phyloP scores from a whole-genome alignment of 2,113 vertebrate genomes.

The Sinocyclocheilus anshuiensis region DNA sequence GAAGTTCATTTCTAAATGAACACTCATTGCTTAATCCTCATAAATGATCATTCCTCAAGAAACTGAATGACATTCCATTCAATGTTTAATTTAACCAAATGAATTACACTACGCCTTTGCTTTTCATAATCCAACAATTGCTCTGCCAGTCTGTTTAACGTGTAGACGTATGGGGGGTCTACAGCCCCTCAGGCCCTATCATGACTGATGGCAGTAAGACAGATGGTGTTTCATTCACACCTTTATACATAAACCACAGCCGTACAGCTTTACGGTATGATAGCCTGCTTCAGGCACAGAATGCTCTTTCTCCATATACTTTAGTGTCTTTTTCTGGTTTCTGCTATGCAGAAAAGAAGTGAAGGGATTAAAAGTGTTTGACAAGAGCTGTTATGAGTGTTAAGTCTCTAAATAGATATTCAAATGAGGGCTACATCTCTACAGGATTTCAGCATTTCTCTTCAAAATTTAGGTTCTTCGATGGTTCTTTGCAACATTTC shows the following conservation, averaged over 20 bases:
- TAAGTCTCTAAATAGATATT: conserved; percentile 5
- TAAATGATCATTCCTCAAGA: conserved; percentile 1
- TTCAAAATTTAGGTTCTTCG: not conserved
- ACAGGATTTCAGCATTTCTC: not conserved
- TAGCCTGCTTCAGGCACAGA: not conserved
- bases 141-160: conserved; percentile 12
- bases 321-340: conserved; percentile 20
- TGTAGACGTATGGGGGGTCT: not conserved
- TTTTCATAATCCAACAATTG: conserved; percentile 25
- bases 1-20: not conserved
- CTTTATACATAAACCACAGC: conserved; percentile 21
- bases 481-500: not conserved
- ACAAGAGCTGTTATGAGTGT: not conserved
- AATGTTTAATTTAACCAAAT: conserved; percentile 14
- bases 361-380: not conserved
- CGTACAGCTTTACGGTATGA: not conserved
- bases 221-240: conserved; percentile 44
- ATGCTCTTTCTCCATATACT: not conserved
- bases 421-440: not conserved
- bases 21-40: not conserved
- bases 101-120: not conserved
- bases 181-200: conserved; percentile 22
- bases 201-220: not conserved
- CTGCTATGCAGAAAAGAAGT: conserved; percentile 3
- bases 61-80: not conserved